Percentiles rank a stretch among this genome's conserved stretches.
These are phyloP conservation scores for Glaucomys volans DNA, from an alignment of 2,113 vertebrate species.

Conservation along the genomic window DNA sequence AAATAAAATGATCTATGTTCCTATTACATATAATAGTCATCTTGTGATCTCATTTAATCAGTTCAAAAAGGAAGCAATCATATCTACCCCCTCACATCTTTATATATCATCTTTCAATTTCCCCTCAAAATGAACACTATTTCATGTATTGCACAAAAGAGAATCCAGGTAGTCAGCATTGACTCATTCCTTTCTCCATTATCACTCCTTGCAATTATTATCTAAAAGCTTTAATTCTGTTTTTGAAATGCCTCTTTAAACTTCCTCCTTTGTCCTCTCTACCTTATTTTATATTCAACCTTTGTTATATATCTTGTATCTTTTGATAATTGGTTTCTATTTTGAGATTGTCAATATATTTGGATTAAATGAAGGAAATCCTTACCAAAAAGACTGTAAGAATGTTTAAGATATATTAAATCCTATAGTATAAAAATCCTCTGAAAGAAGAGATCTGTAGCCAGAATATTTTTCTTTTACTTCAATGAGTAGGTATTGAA, in stretches of 20 bases:
- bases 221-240: not conserved
- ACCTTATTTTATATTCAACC: not conserved
- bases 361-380: not conserved
- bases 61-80: not conserved
- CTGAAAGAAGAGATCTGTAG: not conserved
- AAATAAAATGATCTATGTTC: not conserved
- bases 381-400: not conserved
- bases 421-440: not conserved
- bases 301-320: not conserved
- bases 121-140: not conserved
- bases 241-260: not conserved
- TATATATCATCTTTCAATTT: not conserved
- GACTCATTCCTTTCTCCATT: not conserved
- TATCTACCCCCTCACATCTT: not conserved
- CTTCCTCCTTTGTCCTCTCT: not conserved
- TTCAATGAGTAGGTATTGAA: conserved; percentile 3
- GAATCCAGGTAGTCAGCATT: not conserved
- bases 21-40: not conserved
- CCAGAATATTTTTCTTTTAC: conserved; percentile 5
- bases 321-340: conserved; percentile 9
- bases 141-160: not conserved
- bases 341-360: conserved; percentile 30
- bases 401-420: not conserved
- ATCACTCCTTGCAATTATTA: not conserved
- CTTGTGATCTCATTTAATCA: not conserved